Conservation (phyloP, 1,140 invertebrate species). For the Hermatobates lingyangjiaoensis region DNA sequence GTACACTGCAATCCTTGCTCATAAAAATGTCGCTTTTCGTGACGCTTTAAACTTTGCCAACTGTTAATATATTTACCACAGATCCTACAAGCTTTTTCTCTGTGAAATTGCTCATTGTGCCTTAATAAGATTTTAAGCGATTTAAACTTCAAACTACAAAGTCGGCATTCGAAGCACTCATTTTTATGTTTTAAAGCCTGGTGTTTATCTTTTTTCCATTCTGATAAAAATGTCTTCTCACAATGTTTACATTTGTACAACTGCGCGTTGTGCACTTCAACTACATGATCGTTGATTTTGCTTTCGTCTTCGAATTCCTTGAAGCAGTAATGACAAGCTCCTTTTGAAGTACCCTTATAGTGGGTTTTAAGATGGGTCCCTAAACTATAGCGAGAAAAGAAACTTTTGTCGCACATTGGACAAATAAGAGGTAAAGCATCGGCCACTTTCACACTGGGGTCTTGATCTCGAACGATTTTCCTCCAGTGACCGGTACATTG, state of each 20-base stretch:
- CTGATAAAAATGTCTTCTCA: constrained; percentile 8
- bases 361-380: constrained; percentile 9
- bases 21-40: constrained; percentile 11
- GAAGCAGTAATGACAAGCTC: constrained; percentile 8
- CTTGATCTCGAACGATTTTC: neutral
- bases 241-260: constrained; percentile 12
- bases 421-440: neutral
- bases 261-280: constrained; percentile 10
- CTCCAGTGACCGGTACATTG: constrained; percentile 8
- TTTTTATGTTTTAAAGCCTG: constrained; percentile 5
- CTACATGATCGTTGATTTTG: constrained; percentile 8
- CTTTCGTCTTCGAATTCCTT: constrained; percentile 11
- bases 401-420: constrained; percentile 8
- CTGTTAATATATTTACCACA: constrained; percentile 8
- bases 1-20: constrained; percentile 8
- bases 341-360: constrained; percentile 9
- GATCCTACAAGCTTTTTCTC: constrained; percentile 3
- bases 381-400: constrained; percentile 1
- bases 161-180: constrained; percentile 1
- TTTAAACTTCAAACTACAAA: constrained; percentile 8
- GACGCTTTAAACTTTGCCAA: constrained; percentile 3
- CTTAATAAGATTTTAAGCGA: constrained; percentile 1
- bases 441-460: neutral
- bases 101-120: constrained; percentile 10
- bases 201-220: constrained; percentile 6